Evolutionary conservation across 1,140 invertebrate species (phyloP).

Genomic region (Lanistes nyassanus): DNA sequence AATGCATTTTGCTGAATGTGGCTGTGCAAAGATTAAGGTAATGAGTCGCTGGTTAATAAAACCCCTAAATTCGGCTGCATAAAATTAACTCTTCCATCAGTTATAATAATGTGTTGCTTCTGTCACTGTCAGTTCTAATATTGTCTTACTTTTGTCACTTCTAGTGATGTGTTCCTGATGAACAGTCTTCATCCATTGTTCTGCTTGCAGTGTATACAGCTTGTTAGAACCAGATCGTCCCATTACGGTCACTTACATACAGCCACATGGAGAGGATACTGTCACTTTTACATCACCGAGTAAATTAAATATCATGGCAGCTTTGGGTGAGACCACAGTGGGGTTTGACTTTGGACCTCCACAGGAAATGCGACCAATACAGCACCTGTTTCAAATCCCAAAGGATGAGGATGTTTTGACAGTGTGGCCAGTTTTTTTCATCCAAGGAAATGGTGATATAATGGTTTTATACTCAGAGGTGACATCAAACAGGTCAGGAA

Average conservation of each 20-base stretch:
- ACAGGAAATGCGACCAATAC: conserved; percentile 41
- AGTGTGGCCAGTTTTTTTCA: conserved; percentile 80
- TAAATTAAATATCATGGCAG: conserved; percentile 62
- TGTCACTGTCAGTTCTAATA: no score
- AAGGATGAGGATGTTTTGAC: conserved; percentile 39
- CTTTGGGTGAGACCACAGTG: conserved; percentile 82
- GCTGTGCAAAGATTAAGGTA: no score
- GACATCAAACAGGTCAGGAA: conserved; percentile 13
- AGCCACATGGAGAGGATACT: conserved; percentile 29
- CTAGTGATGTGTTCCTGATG: no score
- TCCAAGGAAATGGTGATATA: conserved; percentile 86
- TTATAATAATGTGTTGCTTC: no score
- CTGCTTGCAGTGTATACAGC: conserved; percentile 57
- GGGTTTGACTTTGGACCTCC: conserved; percentile 85
- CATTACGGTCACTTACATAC: conserved; percentile 55
- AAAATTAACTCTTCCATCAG: no score
- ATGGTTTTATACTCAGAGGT: conserved; percentile 67
- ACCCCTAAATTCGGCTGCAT: no score
- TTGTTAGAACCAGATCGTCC: conserved; percentile 60
- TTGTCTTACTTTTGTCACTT: no score
- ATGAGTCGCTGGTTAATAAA: no score
- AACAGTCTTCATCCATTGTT: no score
- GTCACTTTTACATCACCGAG: conserved; percentile 39
- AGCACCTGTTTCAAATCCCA: conserved; percentile 17
- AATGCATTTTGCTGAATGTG: no score